These are phyloP conservation scores for Plagodis pulveraria DNA, from an alignment of 2,888 invertebrate genomes.

Conservation along the genomic window DNA sequence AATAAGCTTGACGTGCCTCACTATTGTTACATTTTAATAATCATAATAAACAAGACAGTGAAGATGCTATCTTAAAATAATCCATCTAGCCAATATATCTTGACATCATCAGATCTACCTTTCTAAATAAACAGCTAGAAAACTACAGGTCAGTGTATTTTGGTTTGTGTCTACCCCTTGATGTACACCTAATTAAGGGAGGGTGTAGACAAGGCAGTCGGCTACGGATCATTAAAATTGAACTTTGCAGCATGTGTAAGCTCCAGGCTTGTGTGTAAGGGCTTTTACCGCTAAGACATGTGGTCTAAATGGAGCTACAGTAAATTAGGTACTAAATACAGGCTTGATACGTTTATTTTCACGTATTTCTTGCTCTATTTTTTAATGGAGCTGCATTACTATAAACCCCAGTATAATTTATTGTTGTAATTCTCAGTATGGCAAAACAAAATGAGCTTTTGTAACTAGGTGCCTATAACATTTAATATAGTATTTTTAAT, in stretches of 20 bases:
- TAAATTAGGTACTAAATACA: slow-evolving; percentile 1
- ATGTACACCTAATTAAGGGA: slow-evolving; percentile 12
- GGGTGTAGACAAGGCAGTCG: slow-evolving; percentile 15
- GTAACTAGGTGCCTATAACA: too few species aligned
- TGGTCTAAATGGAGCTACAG: neutral
- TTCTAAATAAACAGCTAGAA: neutral
- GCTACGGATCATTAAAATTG: slow-evolving; percentile 15
- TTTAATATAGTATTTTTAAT: too few species aligned
- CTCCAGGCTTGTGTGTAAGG: slow-evolving; percentile 4
- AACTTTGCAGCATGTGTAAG: slow-evolving; percentile 10
- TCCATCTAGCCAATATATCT: neutral
- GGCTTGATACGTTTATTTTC: too few species aligned
- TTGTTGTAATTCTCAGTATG: too few species aligned
- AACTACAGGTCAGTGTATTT: neutral
- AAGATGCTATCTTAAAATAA: slow-evolving; percentile 17
- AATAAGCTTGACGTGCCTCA: slow-evolving; percentile 6
- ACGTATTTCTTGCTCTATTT: too few species aligned
- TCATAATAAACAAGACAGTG: slow-evolving; percentile 18
- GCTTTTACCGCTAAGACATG: slow-evolving; percentile 5
- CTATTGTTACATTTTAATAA: slow-evolving; percentile 20
- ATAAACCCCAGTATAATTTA: too few species aligned
- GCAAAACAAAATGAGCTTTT: too few species aligned
- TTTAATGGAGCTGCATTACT: too few species aligned
- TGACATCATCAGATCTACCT: neutral
- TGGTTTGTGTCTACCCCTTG: slow-evolving; percentile 3